Percentiles rank a stretch among this genome's conserved stretches.
Evolutionary conservation across 2,797 vertebrate genomes (phyloP).

Genomic region (Megaceryle alcyon): DNA sequence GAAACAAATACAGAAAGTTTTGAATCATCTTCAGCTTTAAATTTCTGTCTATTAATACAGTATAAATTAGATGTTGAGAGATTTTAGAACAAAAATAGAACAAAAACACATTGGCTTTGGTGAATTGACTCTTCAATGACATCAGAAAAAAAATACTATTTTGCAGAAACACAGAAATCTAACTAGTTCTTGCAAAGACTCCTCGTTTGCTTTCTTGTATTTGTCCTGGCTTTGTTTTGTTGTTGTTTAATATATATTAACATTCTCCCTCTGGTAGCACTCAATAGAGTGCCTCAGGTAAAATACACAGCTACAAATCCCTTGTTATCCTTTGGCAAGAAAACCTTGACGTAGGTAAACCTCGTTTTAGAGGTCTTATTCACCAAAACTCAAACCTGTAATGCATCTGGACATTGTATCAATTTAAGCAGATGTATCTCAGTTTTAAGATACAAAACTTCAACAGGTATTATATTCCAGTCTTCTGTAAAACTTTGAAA

Average conservation of each 20-base stretch:
- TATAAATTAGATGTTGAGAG: neutral
- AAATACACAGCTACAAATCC: neutral
- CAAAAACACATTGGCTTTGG: neutral
- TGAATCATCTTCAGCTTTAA: neutral
- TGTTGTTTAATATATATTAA: neutral
- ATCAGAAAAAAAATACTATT: neutral
- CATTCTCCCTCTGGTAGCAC: neutral
- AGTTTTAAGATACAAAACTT: neutral
- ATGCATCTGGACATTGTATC: neutral
- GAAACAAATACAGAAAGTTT: neutral
- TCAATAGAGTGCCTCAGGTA: neutral
- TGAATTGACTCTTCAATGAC: neutral
- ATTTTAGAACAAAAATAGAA: neutral
- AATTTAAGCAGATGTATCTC: neutral
- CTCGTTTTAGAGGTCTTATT: neutral
- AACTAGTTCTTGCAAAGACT: neutral
- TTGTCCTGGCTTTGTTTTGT: neutral
- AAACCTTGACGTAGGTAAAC: neutral
- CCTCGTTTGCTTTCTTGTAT: neutral
- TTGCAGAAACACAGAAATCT: neutral
- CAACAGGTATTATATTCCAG: neutral
- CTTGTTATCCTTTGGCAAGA: neutral
- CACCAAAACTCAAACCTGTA: neutral
- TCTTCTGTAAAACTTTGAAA: neutral
- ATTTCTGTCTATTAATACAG: neutral